Base-by-base conservation (phyloP, 2,888 invertebrate genomes). In the Bhutanitis thaidina region DNA sequence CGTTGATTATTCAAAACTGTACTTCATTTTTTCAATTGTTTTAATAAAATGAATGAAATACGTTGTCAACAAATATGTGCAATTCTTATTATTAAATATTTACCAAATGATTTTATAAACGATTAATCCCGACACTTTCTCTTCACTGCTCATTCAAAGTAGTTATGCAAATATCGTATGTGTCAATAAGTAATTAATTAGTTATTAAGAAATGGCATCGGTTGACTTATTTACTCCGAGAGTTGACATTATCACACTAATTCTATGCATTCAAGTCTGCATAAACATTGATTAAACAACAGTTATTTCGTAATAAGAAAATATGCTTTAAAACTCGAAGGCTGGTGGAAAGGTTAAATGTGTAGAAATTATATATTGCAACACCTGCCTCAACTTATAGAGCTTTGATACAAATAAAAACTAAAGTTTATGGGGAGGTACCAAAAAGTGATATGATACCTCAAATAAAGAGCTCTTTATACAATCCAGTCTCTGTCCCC, bases 331-430 rank as follows among this genome's bases (percentile, higher is more conserved):
- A 29, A 52, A 20, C 35, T 16, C 32, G 52, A 52, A 52, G 37
- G 41, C 39, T 46, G 41, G 37, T 34, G 52, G 12, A 52, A 52
- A 52, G 52, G 52, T 52, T 52, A 52, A 30, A 47, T 43, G 47
- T 52, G 46, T 43, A 43, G 43, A 52, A 47, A 47, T 52, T 37
- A 37, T 38, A 13, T 30, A 46, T 52, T 52, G 27, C 37, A 15
- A 37, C 46, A 52, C 47, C 32, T 43, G 36, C 43, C 34, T 43
- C 46, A 38, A 43, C 27, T 34, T 27, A 46, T 52, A 27, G 32
- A 47, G 3, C 15, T 40, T 7, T 7, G 12, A 32, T 12, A 43
- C 13, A 29, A 9, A 25, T n/a, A 20, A 27, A 27, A 8, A 27
- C 27, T 5, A 1, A 27, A 5, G 12, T 34, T 34, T 34, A 12